Conservation (phyloP, 2,113 vertebrate genomes). For the Hystrix brachyura region DNA sequence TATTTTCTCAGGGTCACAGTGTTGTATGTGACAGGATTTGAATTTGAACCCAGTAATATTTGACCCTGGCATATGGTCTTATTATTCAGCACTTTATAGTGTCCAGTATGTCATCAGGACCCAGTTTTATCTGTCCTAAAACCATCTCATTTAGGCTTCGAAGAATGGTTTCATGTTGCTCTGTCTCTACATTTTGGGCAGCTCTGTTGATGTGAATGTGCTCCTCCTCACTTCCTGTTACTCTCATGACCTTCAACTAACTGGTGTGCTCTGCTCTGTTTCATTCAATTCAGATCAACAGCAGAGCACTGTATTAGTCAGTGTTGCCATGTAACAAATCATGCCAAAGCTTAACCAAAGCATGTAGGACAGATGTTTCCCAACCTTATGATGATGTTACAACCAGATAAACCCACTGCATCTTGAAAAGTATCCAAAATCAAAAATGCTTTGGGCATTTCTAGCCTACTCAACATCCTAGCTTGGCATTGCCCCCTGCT, state of each 20-base stretch:
- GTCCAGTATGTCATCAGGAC: background rate
- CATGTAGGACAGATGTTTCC: no score
- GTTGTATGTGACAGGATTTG: fast-evolving
- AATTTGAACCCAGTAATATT: background rate
- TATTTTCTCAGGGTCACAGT: background rate
- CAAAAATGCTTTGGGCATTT: background rate
- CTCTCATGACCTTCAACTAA: fast-evolving
- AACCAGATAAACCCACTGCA: background rate
- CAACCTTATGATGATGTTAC: no score
- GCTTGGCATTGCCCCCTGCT: fast-evolving
- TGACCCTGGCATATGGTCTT: background rate
- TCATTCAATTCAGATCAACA: background rate
- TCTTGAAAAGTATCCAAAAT: background rate
- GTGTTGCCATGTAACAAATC: fast-evolving
- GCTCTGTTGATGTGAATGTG: fast-evolving
- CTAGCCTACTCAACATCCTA: background rate
- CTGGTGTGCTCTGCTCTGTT: no score
- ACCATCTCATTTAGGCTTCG: no score
- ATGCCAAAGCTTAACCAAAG: no score
- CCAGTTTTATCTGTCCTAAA: background rate
- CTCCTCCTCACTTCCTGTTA: fast-evolving
- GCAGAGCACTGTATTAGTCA: fast-evolving
- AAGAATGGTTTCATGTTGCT: fast-evolving
- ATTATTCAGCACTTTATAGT: fast-evolving
- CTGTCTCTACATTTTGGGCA: fast-evolving